Evolutionary conservation across 2,113 vertebrate species (phyloP).

Genomic region (Patagioenas fasciata): DNA sequence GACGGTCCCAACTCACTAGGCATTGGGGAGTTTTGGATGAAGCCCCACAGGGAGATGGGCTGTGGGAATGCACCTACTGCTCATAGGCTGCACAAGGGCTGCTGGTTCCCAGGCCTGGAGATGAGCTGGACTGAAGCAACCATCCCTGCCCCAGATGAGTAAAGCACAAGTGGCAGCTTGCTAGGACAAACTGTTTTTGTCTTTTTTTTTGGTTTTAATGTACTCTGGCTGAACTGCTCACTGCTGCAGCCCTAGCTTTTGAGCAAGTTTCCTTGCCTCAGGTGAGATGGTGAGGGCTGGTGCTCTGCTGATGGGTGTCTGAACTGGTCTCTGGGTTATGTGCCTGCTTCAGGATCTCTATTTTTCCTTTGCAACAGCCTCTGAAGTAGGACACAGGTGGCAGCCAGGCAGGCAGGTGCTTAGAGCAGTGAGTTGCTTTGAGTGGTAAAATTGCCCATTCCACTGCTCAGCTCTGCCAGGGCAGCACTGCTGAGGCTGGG

Average conservation of each 20-base stretch:
- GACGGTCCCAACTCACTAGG: not conserved
- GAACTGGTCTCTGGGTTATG: not conserved
- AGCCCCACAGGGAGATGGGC: accelerated
- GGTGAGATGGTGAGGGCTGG: not conserved
- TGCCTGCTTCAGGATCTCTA: not conserved
- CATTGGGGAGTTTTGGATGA: not conserved
- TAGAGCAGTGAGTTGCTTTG: accelerated
- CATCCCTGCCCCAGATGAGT: not conserved
- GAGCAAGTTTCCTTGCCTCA: not conserved
- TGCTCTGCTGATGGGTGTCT: not conserved
- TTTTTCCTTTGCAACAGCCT: not conserved
- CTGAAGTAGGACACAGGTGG: not conserved
- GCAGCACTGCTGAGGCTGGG: accelerated
- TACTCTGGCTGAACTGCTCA: not conserved
- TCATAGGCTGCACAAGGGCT: not conserved
- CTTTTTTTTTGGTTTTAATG: too few species aligned
- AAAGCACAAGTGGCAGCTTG: not conserved
- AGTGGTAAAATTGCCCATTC: not conserved
- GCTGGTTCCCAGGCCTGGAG: not conserved
- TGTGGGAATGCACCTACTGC: not conserved
- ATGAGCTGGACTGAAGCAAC: not conserved
- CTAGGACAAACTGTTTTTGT: not conserved
- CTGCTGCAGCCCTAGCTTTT: not conserved
- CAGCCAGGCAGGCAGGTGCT: not conserved
- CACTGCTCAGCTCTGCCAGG: not conserved